These are phyloP conservation scores for Bucorvus abyssinicus DNA, from an alignment of 2,797 vertebrate species.

Conservation along the genomic window DNA sequence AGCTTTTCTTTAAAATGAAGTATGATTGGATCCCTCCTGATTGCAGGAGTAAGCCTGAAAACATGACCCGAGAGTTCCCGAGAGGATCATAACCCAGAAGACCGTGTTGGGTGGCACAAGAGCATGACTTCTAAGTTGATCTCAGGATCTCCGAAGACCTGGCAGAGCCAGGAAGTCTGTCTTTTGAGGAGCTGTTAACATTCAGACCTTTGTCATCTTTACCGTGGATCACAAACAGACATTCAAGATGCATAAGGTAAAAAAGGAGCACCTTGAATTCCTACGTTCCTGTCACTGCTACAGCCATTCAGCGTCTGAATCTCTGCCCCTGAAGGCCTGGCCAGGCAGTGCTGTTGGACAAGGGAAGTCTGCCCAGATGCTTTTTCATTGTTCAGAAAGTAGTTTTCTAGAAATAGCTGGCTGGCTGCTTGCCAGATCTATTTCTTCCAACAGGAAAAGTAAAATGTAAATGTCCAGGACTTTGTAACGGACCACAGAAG, in stretches of 20 bases:
- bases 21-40: background rate
- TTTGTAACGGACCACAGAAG: background rate
- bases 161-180: background rate
- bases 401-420: slow-evolving; percentile 30
- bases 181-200: background rate
- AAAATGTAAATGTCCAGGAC: slow-evolving; percentile 44
- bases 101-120: background rate
- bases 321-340: background rate
- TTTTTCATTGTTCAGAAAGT: slow-evolving; percentile 10
- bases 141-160: background rate
- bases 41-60: background rate
- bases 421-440: background rate
- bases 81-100: background rate
- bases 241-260: background rate
- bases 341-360: background rate
- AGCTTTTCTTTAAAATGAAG: background rate
- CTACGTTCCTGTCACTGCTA: background rate
- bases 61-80: background rate
- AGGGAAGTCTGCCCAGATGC: background rate
- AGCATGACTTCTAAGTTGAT: background rate
- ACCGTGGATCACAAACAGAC: background rate
- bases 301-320: background rate
- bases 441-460: slow-evolving; percentile 33
- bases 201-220: background rate
- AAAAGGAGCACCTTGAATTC: background rate